Base-by-base conservation (phyloP, 2,113 vertebrate species). In the Barbus barbus region DNA sequence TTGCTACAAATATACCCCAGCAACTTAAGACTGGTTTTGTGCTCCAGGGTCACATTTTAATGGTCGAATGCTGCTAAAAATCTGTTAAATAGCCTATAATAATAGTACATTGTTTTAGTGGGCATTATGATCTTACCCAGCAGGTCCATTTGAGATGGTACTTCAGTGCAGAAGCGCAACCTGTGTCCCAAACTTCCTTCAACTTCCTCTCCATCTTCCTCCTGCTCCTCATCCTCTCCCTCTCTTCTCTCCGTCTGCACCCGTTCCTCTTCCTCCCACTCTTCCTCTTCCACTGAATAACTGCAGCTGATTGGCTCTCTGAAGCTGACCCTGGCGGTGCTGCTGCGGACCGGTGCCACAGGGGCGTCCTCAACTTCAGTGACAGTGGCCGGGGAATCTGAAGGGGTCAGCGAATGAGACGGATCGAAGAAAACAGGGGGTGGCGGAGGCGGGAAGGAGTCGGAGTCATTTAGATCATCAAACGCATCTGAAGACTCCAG, bases 221-320 rank as follows among this genome's bases (percentile, higher is more conserved):
- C 84, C 41, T 87, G 85, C 26, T 92, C 85, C 0, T 31, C 85
- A 16, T 89, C 88, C 5, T 74, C 84, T n/a, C 33, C 61, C 61
- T 73, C 88, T 41, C 83, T 86, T 60, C 87, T 87, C 4, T 85
- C 56, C 74, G 81, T 86, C 2, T 90, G 86, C 9, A 89, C 76
- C 4, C 33, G 78, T 0, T 69, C 72, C 36, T 87, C 83, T 5
- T 86, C 85, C 41, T 87, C 92, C 9, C 91, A 92, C 0, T 93
- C 91, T 0, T 92, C 87, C 13, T 93, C 87, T 16, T 88, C 92
- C 0, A 93, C 88, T 1, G 93, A 92, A 79, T 94, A 95, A 86
- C 94, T 94, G 89, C 92, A 93, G 91, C 94, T 95, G 88, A 95
- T 95, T 9, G 95, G 95, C 58, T 96, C 95, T 73, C 95, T 93